Evolutionary conservation across 2,113 vertebrate species (phyloP).

Genomic region (Thalassarche chlororhynchos): DNA sequence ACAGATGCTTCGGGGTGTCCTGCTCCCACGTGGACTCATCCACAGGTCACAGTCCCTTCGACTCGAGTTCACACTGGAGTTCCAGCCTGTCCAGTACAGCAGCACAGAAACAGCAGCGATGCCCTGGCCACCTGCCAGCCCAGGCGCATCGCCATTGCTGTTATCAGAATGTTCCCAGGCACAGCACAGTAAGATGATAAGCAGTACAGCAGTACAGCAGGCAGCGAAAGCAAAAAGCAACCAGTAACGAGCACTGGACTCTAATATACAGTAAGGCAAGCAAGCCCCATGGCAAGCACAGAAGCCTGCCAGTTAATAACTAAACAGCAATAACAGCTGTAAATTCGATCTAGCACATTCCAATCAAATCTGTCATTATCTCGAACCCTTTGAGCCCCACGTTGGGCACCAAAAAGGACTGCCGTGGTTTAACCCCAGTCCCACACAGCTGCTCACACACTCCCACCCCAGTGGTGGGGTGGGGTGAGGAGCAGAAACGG

Average conservation of each 20-base stretch:
- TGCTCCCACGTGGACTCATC: not conserved
- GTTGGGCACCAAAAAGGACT: not conserved
- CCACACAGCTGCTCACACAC: not conserved
- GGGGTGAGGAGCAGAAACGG: too few species aligned
- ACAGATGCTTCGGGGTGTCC: not conserved
- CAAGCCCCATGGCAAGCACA: not conserved
- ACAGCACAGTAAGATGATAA: not conserved
- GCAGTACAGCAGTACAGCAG: not conserved
- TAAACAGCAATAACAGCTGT: not conserved
- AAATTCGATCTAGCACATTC: not conserved
- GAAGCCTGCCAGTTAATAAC: not conserved
- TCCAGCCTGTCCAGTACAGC: not conserved
- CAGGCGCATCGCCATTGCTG: accelerated
- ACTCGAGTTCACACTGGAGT: too few species aligned
- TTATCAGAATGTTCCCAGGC: not conserved
- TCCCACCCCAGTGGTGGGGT: not conserved
- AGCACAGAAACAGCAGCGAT: not conserved
- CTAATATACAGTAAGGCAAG: not conserved
- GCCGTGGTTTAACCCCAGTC: not conserved
- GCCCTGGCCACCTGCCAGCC: not conserved
- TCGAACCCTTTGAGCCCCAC: not conserved
- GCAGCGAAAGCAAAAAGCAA: not conserved
- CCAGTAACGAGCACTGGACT: not conserved
- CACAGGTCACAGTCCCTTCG: not conserved
- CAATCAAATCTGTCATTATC: not conserved